phyloP scores from a whole-genome alignment of 2,113 vertebrate genomes.

The Rattus norvegicus region DNA sequence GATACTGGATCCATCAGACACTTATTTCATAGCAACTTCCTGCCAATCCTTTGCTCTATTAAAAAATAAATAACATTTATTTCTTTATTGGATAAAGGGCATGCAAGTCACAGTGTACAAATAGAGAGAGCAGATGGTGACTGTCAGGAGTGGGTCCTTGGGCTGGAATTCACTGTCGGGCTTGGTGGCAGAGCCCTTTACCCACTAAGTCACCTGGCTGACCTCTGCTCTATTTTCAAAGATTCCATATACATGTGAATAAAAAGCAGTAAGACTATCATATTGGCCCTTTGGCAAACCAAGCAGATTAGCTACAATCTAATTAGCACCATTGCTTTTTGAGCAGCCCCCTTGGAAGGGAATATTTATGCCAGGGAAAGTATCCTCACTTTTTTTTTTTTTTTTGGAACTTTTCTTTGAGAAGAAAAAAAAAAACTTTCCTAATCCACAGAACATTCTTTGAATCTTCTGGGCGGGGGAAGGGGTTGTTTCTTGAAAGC shows the following conservation, averaged over 20 bases:
- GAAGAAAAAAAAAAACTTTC: not conserved
- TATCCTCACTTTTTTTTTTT: not conserved
- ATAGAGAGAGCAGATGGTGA: not conserved
- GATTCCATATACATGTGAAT: not conserved
- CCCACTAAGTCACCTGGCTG: not conserved
- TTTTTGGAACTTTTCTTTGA: conserved; percentile 26
- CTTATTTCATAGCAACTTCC: not conserved
- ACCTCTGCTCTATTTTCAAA: not conserved
- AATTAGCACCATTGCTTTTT: not conserved
- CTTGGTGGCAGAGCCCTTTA: not conserved
- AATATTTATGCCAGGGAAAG: not conserved
- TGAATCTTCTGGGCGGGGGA: not conserved
- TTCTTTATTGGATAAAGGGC: not conserved
- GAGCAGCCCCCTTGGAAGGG: not conserved
- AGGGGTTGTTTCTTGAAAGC: conserved; percentile 59
- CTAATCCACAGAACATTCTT: conserved; percentile 43
- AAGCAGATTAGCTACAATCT: not conserved
- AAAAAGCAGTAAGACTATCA: not conserved
- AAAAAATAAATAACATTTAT: not conserved
- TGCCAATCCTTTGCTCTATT: not conserved
- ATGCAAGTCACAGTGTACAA: not conserved
- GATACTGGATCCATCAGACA: not conserved
- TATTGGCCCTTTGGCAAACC: conserved; percentile 21
- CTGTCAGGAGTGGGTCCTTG: not conserved
- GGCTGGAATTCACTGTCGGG: not conserved